Percentiles rank a stretch among this genome's conserved stretches.
Conservation (phyloP, 2,797 vertebrate genomes). For the Sphenopsis melanotis region DNA sequence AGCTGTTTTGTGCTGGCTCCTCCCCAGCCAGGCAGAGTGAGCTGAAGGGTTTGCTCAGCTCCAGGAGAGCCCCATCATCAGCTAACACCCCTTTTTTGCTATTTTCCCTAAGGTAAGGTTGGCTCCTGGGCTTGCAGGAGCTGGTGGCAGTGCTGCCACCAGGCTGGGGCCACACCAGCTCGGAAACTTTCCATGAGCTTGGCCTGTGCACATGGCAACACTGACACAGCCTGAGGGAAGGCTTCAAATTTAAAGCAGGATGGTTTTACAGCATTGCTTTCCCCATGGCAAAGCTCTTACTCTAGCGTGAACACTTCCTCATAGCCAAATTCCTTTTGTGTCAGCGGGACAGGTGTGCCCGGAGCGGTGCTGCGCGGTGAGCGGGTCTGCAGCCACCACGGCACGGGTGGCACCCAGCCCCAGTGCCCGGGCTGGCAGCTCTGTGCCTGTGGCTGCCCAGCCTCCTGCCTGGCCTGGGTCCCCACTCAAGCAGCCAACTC, state of each 20-base stretch:
- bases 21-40: neutral
- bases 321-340: fast-evolving
- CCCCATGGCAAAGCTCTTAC: neutral
- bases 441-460: neutral
- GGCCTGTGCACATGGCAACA: neutral
- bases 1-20: neutral
- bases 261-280: neutral
- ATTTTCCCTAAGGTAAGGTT: fast-evolving
- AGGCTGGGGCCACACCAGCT: fast-evolving
- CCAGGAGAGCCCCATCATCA: neutral
- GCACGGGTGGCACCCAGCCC: neutral
- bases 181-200: fast-evolving
- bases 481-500: neutral
- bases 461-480: fast-evolving
- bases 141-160: neutral
- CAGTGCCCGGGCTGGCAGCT: fast-evolving
- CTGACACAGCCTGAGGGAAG: neutral
- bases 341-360: neutral
- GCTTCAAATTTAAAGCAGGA: neutral
- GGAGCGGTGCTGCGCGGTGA: fast-evolving
- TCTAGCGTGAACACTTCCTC: neutral
- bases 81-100: neutral
- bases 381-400: neutral
- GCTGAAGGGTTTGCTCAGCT: neutral
- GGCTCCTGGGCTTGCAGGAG: neutral